A percentile compares a stretch with the other conserved stretches of the same genome.
Conservation (phyloP, 2,888 invertebrate species). For the Polylopha cassiicola region DNA sequence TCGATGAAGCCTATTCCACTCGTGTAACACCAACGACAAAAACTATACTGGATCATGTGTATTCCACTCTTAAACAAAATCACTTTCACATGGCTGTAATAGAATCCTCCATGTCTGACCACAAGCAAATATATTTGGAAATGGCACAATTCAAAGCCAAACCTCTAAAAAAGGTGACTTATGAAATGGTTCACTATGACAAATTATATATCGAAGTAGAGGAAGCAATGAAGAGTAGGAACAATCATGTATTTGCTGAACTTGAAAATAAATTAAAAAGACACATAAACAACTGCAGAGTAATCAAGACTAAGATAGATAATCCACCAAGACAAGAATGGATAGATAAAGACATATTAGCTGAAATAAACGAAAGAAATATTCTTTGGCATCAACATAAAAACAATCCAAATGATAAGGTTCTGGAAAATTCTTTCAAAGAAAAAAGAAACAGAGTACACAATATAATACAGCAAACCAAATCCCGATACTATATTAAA, state of each 20-base stretch:
- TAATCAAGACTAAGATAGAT: not conserved
- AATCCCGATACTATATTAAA: not conserved
- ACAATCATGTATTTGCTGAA: too few relatives aligned
- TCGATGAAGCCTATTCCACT: not conserved
- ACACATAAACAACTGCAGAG: not conserved
- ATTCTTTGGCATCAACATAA: not conserved
- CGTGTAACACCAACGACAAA: not conserved
- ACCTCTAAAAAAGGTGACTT: not conserved
- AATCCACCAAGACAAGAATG: not conserved
- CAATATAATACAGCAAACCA: not conserved
- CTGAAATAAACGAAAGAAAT: not conserved
- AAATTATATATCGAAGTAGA: not conserved
- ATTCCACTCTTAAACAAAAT: not conserved
- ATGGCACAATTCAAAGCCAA: not conserved
- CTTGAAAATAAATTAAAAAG: too few relatives aligned
- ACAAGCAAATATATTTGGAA: too few relatives aligned
- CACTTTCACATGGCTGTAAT: not conserved
- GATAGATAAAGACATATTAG: not conserved
- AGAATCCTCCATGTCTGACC: not conserved
- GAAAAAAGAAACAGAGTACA: not conserved
- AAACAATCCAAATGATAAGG: not conserved
- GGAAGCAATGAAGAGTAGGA: too few relatives aligned
- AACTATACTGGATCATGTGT: not conserved
- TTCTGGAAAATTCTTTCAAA: too few relatives aligned
- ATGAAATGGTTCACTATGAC: not conserved